phyloP scores from a whole-genome alignment of 2,888 invertebrate species.

The Strigamia transsilvanica region DNA sequence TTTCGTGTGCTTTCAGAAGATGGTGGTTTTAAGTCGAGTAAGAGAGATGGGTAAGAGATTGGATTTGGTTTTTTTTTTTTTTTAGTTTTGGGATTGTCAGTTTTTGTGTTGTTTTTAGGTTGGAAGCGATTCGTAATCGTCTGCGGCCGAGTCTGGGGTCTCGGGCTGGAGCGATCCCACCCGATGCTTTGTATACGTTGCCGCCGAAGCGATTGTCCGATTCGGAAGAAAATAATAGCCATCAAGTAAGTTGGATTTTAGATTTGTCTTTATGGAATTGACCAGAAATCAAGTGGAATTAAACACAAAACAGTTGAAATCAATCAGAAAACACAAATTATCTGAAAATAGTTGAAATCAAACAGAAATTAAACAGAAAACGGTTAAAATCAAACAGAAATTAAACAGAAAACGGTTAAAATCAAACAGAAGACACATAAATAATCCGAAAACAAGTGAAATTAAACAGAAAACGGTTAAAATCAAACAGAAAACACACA shows the following conservation, averaged over 20 bases:
- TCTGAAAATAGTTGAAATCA: too few relatives aligned
- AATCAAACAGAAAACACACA: too few relatives aligned
- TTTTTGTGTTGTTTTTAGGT: too few relatives aligned
- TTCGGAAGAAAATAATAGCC: constrained; percentile 70
- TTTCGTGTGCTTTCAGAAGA: not conserved
- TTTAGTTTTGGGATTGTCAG: not conserved
- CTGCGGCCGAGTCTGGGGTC: not conserved
- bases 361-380: too few relatives aligned
- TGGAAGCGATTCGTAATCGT: not conserved
- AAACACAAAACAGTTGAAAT: too few relatives aligned
- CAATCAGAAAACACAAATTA: too few relatives aligned
- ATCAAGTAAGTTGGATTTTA: constrained; percentile 80
- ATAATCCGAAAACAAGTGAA: too few relatives aligned
- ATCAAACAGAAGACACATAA: too few relatives aligned
- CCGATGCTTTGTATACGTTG: constrained; percentile 78
- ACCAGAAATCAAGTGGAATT: too few relatives aligned
- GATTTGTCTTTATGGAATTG: not conserved
- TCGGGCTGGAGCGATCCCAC: constrained; percentile 72
- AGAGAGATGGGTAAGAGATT: not conserved
- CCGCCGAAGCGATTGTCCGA: constrained; percentile 61
- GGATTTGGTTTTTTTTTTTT: not conserved
- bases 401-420: too few relatives aligned
- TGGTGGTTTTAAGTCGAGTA: not conserved
- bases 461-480: too few relatives aligned
- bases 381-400: too few relatives aligned